Evolutionary conservation across 2,888 invertebrate genomes (phyloP).

Genomic region (Eumerus sabulonum): DNA sequence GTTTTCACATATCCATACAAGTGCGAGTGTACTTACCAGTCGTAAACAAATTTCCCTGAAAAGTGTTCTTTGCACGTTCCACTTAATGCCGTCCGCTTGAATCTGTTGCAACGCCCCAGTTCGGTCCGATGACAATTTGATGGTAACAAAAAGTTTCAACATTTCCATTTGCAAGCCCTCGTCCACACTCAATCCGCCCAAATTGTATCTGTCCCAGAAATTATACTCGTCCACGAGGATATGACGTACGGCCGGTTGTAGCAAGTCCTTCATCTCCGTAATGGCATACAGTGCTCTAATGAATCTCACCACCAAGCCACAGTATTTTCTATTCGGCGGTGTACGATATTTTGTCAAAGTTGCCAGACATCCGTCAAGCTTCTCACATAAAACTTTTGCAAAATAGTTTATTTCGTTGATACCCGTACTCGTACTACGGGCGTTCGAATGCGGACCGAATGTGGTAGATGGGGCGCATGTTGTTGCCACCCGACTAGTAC

Average conservation of each 20-base stretch:
- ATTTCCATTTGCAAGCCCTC: constrained; percentile 73
- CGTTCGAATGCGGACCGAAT: constrained; percentile 15
- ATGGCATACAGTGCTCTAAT: constrained; percentile 75
- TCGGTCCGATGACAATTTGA: constrained; percentile 68
- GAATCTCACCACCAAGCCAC: constrained; percentile 75
- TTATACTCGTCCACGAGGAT: constrained; percentile 75
- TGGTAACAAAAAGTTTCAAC: constrained; percentile 74
- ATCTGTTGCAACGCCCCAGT: constrained; percentile 55
- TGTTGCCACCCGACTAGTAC: constrained; percentile 52
- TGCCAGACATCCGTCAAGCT: constrained; percentile 75
- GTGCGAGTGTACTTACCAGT: constrained; percentile 71
- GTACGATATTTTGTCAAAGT: constrained; percentile 69
- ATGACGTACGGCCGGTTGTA: constrained; percentile 75
- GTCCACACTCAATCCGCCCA: constrained; percentile 62
- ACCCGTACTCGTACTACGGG: constrained; percentile 26
- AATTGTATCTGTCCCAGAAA: constrained; percentile 76
- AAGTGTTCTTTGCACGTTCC: constrained; percentile 73
- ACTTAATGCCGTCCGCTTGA: constrained; percentile 62
- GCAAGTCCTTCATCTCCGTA: constrained; percentile 72
- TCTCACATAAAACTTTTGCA: constrained; percentile 77
- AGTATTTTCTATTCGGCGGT: constrained; percentile 72
- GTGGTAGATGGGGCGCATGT: constrained; percentile 60
- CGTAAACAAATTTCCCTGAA: constrained; percentile 75
- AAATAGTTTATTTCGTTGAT: constrained; percentile 77
- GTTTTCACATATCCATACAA: not conserved